Conservation (phyloP, 1,140 invertebrate species). For the Centruroides vittatus region DNA sequence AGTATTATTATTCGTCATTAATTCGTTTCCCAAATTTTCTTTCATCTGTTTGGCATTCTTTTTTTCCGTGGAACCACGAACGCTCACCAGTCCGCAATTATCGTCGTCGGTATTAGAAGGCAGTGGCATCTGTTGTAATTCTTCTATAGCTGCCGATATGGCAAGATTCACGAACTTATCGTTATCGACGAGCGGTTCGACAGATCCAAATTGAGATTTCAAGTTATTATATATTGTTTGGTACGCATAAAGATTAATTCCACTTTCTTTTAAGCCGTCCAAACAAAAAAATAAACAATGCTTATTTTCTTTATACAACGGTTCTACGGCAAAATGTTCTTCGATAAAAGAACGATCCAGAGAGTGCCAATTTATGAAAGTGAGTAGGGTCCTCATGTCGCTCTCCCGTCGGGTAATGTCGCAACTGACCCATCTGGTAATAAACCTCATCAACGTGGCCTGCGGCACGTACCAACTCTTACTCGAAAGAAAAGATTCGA, state of each 20-base stretch:
- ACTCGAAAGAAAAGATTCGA: slow-evolving; percentile 26
- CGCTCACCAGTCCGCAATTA: not conserved
- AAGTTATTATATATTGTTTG: slow-evolving; percentile 35
- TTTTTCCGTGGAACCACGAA: not conserved
- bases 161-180: slow-evolving; percentile 30
- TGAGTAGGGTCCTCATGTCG: slow-evolving; percentile 36
- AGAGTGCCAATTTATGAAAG: slow-evolving; percentile 33
- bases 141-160: slow-evolving; percentile 29
- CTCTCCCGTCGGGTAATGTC: slow-evolving; percentile 33
- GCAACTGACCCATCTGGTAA: slow-evolving; percentile 39
- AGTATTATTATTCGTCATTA: no score
- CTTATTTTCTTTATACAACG: slow-evolving; percentile 36
- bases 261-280: slow-evolving; percentile 39
- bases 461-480: slow-evolving; percentile 23
- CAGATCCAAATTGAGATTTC: slow-evolving; percentile 32
- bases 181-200: slow-evolving; percentile 23
- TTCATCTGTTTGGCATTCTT: no score
- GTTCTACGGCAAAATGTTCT: slow-evolving; percentile 36
- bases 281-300: slow-evolving; percentile 39
- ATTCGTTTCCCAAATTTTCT: no score
- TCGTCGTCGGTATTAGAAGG: slow-evolving; percentile 2
- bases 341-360: slow-evolving; percentile 32
- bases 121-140: slow-evolving; percentile 19
- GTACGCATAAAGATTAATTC: slow-evolving; percentile 37
- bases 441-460: slow-evolving; percentile 28